Conservation (phyloP, 92 coral and sea anemone genomes). For the Muricea muricata region DNA sequence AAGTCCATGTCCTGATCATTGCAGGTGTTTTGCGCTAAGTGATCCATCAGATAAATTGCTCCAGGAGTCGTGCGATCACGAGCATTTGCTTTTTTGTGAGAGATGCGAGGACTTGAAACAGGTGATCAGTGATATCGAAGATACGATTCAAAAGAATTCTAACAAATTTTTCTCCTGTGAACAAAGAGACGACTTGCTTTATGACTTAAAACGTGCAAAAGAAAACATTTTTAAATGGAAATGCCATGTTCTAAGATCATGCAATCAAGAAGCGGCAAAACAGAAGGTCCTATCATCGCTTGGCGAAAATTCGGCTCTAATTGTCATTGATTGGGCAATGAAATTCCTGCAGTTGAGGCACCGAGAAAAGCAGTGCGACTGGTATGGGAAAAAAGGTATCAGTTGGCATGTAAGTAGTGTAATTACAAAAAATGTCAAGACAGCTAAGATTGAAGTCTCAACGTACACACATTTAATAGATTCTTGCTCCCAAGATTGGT, state of each 20-base stretch:
- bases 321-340: constrained; percentile 4
- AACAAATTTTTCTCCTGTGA: too few species aligned
- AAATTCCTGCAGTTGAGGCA: constrained; percentile 70
- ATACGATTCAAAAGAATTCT: neutral
- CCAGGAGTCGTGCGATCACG: neutral
- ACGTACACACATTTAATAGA: too few species aligned
- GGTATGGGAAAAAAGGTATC: neutral
- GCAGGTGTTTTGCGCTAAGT: neutral
- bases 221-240: neutral
- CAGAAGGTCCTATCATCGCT: too few species aligned
- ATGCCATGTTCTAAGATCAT: neutral
- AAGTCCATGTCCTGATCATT: neutral
- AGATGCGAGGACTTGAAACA: neutral
- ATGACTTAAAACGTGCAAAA: neutral
- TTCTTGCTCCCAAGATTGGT: too few species aligned
- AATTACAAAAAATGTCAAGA: neutral
- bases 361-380: neutral
- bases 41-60: neutral
- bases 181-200: neutral
- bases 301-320: too few species aligned
- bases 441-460: too few species aligned
- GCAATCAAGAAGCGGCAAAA: too few species aligned
- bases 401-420: neutral
- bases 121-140: neutral
- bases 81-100: neutral